phyloP scores from a whole-genome alignment of 2,797 vertebrate genomes.

The Halcyon leucocephala region DNA sequence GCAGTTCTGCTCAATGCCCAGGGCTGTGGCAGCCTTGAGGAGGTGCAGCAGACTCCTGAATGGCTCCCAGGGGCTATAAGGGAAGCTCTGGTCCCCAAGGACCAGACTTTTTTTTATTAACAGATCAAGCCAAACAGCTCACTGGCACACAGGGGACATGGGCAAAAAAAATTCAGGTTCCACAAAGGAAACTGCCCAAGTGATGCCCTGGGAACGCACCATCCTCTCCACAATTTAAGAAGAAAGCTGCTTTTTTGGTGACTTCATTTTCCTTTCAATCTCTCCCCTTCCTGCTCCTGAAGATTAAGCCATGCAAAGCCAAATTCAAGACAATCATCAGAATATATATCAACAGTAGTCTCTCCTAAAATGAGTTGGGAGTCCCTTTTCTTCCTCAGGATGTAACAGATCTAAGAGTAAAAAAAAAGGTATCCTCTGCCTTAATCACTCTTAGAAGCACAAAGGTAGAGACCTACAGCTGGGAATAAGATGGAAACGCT shows the following conservation, averaged over 20 bases:
- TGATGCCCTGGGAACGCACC: rapidly evolving
- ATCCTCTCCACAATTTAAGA: too few species aligned
- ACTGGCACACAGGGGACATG: rapidly evolving
- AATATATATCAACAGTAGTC: neutral
- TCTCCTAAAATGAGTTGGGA: neutral
- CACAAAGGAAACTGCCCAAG: neutral
- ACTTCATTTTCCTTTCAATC: neutral
- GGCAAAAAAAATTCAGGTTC: neutral
- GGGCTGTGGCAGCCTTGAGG: neutral
- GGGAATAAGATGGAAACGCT: neutral
- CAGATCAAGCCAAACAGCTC: neutral
- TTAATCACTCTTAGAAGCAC: neutral
- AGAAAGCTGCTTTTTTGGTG: neutral
- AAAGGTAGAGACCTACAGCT: neutral
- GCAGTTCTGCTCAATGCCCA: rapidly evolving
- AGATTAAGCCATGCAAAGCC: neutral
- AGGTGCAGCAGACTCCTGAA: neutral
- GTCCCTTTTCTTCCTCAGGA: neutral
- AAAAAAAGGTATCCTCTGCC: neutral
- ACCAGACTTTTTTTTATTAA: neutral
- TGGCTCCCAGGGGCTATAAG: neutral
- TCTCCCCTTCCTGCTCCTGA: neutral
- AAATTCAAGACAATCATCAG: neutral
- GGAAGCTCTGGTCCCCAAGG: neutral
- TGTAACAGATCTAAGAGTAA: neutral